Percentiles rank a stretch among this genome's conserved stretches.
Evolutionary conservation across 2,797 vertebrate species (phyloP).

Genomic region (Nyctalus aviator): DNA sequence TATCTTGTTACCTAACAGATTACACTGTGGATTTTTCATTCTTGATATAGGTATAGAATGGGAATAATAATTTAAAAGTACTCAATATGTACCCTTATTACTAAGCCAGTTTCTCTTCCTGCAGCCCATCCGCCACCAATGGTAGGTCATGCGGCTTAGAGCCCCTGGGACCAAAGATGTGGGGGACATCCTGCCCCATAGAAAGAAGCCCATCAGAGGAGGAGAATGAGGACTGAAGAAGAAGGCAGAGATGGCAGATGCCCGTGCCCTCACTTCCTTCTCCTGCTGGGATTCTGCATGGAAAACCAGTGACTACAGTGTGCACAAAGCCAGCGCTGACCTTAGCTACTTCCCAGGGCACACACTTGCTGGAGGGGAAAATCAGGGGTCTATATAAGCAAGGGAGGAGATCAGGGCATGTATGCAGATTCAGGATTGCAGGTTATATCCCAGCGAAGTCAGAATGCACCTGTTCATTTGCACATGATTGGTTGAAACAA

Average conservation of each 20-base stretch:
- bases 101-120: neutral
- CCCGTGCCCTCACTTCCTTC: neutral
- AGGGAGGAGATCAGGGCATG: neutral
- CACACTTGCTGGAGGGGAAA: neutral
- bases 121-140: neutral
- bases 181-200: neutral
- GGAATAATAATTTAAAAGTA: neutral
- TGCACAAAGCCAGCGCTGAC: neutral
- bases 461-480: neutral
- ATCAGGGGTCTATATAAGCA: neutral
- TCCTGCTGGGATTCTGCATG: neutral
- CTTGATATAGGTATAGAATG: neutral
- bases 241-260: neutral
- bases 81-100: neutral
- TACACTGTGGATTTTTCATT: conserved; percentile 16
- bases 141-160: neutral
- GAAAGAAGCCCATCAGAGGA: neutral
- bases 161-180: neutral
- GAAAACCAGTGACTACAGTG: neutral
- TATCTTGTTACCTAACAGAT: neutral
- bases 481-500: neutral
- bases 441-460: neutral
- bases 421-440: neutral
- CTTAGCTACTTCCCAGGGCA: neutral
- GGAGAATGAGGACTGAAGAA: neutral